These are phyloP conservation scores for Arvicanthis niloticus DNA, from an alignment of 2,113 vertebrate species.

Conservation along the genomic window DNA sequence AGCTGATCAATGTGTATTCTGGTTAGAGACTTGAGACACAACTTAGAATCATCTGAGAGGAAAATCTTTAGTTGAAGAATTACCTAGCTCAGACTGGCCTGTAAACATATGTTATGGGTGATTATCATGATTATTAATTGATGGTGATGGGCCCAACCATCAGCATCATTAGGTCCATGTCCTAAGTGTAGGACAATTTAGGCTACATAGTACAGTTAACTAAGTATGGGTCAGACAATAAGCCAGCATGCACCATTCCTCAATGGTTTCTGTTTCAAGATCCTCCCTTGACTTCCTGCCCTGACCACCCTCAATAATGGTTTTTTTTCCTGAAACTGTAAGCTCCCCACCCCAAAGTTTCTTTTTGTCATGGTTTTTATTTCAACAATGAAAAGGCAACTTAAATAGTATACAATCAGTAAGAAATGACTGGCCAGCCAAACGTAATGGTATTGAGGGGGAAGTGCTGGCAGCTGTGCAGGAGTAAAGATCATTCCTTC, in stretches of 20 bases:
- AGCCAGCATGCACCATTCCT: neutral
- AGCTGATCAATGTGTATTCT: neutral
- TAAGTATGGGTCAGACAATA: neutral
- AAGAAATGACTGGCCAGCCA: neutral
- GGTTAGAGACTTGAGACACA: neutral
- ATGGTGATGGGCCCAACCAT: neutral
- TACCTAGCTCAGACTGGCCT: neutral
- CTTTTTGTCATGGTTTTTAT: neutral
- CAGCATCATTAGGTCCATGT: neutral
- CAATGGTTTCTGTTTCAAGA: neutral
- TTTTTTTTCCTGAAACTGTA: neutral
- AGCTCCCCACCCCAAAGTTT: neutral
- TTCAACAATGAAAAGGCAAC: neutral
- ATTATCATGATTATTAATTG: neutral
- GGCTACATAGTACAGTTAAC: neutral
- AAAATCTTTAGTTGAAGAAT: neutral
- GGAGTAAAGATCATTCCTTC: neutral
- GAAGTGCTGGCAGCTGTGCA: neutral
- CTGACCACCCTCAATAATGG: no score
- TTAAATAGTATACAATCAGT: neutral
- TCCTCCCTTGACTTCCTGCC: neutral
- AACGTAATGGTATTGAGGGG: neutral
- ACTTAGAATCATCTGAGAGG: neutral
- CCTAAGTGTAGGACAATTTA: neutral
- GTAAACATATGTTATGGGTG: neutral